phyloP scores from a whole-genome alignment of 2,113 vertebrate species.

The Buteo buteo region DNA sequence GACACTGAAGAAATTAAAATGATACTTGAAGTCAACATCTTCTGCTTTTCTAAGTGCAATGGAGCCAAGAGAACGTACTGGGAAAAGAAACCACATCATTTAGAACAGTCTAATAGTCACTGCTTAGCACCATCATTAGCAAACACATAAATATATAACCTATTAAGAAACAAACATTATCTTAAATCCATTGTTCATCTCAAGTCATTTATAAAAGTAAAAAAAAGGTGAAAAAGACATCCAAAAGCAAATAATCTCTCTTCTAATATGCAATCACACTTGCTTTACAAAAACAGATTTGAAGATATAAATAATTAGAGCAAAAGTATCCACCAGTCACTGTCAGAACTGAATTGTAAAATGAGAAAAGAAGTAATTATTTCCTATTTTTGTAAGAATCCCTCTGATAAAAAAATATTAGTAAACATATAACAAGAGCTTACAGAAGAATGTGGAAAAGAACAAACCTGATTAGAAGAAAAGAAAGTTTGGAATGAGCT shows the following conservation, averaged over 20 bases:
- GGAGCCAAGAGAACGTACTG: conserved; percentile 93
- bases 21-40: conserved; percentile 83
- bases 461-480: background rate
- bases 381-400: background rate
- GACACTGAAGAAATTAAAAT: conserved; percentile 94
- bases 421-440: background rate
- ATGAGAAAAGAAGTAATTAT: background rate
- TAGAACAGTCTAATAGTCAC: background rate
- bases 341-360: background rate
- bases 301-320: background rate
- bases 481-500: background rate
- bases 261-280: background rate
- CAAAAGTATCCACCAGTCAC: background rate
- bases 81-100: conserved; percentile 3
- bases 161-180: background rate
- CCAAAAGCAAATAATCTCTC: background rate
- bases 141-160: background rate
- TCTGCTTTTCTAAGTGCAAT: conserved; percentile 95
- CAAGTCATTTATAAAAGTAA: background rate
- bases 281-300: background rate
- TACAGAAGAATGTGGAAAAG: background rate
- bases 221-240: background rate
- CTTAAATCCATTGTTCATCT: background rate
- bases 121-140: background rate
- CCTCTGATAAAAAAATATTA: background rate